phyloP scores from a whole-genome alignment of 2,888 invertebrate species.

The Rhaphigaster nebulosa region DNA sequence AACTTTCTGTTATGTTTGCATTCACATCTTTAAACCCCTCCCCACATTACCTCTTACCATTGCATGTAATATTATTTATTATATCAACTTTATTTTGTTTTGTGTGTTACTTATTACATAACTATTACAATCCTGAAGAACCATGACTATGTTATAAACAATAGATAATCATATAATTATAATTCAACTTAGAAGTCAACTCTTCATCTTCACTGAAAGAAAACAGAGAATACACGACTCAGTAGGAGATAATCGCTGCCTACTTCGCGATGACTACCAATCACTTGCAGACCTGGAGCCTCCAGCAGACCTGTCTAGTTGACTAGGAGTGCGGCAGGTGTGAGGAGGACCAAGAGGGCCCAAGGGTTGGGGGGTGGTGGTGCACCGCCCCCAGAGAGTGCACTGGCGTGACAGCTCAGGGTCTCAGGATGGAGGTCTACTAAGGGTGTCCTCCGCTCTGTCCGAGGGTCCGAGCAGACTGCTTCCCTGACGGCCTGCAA shows the following conservation, averaged over 20 bases:
- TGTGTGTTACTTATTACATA: too few species aligned
- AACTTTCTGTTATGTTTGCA: too few species aligned
- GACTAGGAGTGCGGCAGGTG: conserved; percentile 7
- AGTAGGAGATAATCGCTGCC: background rate
- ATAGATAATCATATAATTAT: too few species aligned
- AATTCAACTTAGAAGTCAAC: background rate
- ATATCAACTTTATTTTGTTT: too few species aligned
- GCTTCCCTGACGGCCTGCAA: conserved; percentile 74
- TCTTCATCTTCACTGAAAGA: background rate
- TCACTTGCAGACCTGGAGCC: background rate
- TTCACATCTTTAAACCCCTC: too few species aligned
- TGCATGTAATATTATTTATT: too few species aligned
- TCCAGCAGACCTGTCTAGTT: background rate
- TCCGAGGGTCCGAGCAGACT: conserved; percentile 78
- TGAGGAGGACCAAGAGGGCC: conserved; percentile 50
- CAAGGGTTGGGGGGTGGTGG: conserved; percentile 59
- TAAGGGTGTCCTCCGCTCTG: conserved; percentile 77
- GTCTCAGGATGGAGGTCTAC: conserved; percentile 84
- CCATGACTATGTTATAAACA: too few species aligned
- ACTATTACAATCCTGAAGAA: too few species aligned
- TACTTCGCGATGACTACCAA: background rate
- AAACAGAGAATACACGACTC: background rate
- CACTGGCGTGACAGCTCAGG: conserved; percentile 88
- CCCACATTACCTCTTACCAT: too few species aligned
- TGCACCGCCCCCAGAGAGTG: conserved; percentile 75